phyloP scores from a whole-genome alignment of 2,888 invertebrate genomes.

The Acronicta aceris region DNA sequence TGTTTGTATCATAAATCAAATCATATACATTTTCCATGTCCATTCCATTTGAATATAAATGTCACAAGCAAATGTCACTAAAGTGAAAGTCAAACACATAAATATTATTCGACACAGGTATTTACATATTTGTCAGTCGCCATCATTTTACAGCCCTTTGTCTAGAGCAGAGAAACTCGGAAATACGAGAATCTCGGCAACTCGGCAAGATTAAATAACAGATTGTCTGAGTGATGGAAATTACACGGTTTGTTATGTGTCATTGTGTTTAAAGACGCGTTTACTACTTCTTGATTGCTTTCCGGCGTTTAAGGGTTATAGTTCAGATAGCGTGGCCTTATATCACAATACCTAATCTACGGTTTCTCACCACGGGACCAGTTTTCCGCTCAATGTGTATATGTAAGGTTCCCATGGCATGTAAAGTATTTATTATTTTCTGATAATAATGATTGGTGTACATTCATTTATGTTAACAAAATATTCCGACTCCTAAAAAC shows the following conservation, averaged over 20 bases:
- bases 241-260: conserved; percentile 35
- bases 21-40: conserved; percentile 3
- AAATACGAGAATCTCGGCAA: conserved; percentile 20
- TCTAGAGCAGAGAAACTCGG: conserved; percentile 37
- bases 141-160: conserved; percentile 41
- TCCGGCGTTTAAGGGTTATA: conserved; percentile 34
- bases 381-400: conserved; percentile 19
- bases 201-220: conserved; percentile 32
- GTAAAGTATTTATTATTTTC: too few species aligned
- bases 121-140: conserved; percentile 31
- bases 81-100: conserved; percentile 44
- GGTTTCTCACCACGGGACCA: conserved; percentile 8
- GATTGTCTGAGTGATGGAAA: conserved; percentile 9
- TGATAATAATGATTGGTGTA: too few species aligned
- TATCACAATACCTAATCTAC: conserved; percentile 19
- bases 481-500: background rate
- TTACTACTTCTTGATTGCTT: conserved; percentile 21
- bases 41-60: conserved; percentile 25
- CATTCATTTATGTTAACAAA: background rate
- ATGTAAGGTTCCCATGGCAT: background rate
- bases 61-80: conserved; percentile 17
- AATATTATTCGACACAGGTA: conserved; percentile 32
- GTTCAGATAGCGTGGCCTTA: conserved; percentile 29
- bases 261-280: conserved; percentile 35
- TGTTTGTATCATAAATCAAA: background rate